These are phyloP conservation scores for Chrysotoxum bicinctum DNA, from an alignment of 2,888 invertebrate genomes.

Conservation along the genomic window DNA sequence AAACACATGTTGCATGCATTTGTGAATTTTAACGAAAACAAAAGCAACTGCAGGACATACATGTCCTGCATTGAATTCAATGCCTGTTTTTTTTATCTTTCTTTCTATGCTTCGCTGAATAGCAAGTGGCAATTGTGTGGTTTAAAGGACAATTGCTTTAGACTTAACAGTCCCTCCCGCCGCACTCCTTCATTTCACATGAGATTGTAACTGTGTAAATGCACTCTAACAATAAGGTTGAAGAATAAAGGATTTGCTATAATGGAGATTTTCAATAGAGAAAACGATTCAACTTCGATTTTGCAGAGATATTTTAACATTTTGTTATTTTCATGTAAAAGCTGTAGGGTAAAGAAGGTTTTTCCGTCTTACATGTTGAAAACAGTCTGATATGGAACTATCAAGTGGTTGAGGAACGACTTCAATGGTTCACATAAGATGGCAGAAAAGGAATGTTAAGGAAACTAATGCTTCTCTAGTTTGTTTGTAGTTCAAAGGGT, in stretches of 20 bases:
- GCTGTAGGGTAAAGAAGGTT: conserved; percentile 5
- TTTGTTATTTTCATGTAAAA: neutral
- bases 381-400: too few relatives aligned
- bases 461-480: too few relatives aligned
- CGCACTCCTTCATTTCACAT: neutral
- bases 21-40: conserved; percentile 61
- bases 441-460: too few relatives aligned
- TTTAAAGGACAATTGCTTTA: conserved; percentile 33
- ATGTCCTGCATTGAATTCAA: conserved; percentile 28
- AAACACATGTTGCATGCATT: conserved; percentile 62
- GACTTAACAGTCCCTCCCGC: neutral
- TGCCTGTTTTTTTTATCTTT: conserved; percentile 27
- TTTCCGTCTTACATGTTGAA: too few relatives aligned
- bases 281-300: conserved; percentile 39
- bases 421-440: too few relatives aligned
- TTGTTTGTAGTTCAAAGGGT: too few relatives aligned
- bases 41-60: conserved; percentile 44
- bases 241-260: conserved; percentile 39
- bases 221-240: conserved; percentile 36
- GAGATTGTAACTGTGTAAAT: conserved; percentile 12
- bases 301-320: conserved; percentile 12
- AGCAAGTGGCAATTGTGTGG: conserved; percentile 54
- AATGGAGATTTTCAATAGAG: conserved; percentile 60
- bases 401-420: too few relatives aligned
- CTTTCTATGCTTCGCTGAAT: conserved; percentile 45